phyloP scores from a whole-genome alignment of 2,888 invertebrate genomes.

The Scelioninae gen. 2 region DNA sequence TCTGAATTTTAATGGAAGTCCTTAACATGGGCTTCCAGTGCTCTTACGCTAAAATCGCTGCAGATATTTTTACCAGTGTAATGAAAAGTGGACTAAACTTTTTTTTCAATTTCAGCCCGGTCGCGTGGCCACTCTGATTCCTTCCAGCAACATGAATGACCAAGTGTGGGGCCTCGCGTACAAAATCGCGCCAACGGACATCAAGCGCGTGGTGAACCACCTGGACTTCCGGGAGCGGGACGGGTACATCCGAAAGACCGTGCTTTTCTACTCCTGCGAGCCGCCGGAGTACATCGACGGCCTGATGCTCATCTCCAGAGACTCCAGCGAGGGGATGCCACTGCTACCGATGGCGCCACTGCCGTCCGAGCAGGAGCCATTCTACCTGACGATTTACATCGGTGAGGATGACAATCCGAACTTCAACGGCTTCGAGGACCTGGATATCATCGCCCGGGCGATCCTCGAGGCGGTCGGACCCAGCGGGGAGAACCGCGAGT shows the following conservation, averaged over 20 bases:
- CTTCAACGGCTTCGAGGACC: conserved; percentile 85
- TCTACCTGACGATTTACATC: conserved; percentile 87
- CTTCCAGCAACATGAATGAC: conserved; percentile 78
- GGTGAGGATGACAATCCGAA: conserved; percentile 88
- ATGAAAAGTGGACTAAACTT: no score
- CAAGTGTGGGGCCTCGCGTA: conserved; percentile 95
- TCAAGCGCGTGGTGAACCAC: conserved; percentile 84
- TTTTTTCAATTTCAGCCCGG: conserved; percentile 86
- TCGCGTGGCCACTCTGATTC: conserved; percentile 90
- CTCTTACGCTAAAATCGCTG: no score
- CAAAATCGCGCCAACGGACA: conserved; percentile 84
- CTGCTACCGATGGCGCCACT: conserved; percentile 59
- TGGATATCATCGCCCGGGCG: conserved; percentile 87
- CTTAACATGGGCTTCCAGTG: no score
- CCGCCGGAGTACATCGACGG: conserved; percentile 58
- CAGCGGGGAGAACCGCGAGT: conserved; percentile 94
- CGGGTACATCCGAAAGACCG: conserved; percentile 86
- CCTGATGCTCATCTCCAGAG: conserved; percentile 63
- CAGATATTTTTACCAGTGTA: no score
- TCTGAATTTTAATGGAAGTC: no score
- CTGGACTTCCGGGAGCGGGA: conserved; percentile 94
- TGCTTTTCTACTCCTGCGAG: conserved; percentile 83
- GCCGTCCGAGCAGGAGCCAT: conserved; percentile 76
- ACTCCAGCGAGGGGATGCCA: conserved; percentile 42
- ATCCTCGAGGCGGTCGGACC: conserved; percentile 85